Base-by-base conservation (phyloP, 2,797 vertebrate genomes). In the Danio choprae region DNA sequence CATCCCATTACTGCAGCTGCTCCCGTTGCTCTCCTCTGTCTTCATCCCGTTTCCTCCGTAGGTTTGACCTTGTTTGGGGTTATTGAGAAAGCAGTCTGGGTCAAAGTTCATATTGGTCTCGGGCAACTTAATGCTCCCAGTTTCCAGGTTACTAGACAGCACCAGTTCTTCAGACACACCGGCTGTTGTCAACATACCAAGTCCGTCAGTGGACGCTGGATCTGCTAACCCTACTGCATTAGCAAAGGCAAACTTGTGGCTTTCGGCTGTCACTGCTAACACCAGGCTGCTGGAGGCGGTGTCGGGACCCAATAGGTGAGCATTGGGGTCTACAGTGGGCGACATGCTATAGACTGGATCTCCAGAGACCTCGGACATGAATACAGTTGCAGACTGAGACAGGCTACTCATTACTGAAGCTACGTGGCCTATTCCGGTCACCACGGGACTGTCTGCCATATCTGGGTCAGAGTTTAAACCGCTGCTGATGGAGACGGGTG, bases 31-130 rank as follows among this genome's bases (percentile, higher is more conserved):
- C 85, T 90, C 89, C 86, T 98, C 97, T 0, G 88, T 93, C 87
- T 98, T 97, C 74, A 97, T 91, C 77, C 97, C 96, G 55, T 95
- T 95, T 62, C 98, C 98, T 70, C 98, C 98, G 0, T 99, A 99
- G 0, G 98, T 99, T 92, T 99, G 97, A 78, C 98, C 98, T 92
- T 99, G 98, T 91, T 98, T 99, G 81, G 98, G 98, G 83, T 98
- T 99, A 87, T 99, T 99, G 86, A 99, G 97, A 92, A 99, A 99
- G 93, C 97, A 98, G 91, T 99, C 98, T 0, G 98, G 98, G 92
- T 99, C 98, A 88, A 99, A 99, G 88, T 96, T 98, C 95, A 98
- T 96, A 86, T 95, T 93, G 86, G 96, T 95, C 86, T 98, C 97
- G 51, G 94, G 93, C 83, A 98, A 94, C 93, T 96, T 98, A 83